Conservation (phyloP, 2,888 invertebrate genomes). For the Ditula angustiorana region DNA sequence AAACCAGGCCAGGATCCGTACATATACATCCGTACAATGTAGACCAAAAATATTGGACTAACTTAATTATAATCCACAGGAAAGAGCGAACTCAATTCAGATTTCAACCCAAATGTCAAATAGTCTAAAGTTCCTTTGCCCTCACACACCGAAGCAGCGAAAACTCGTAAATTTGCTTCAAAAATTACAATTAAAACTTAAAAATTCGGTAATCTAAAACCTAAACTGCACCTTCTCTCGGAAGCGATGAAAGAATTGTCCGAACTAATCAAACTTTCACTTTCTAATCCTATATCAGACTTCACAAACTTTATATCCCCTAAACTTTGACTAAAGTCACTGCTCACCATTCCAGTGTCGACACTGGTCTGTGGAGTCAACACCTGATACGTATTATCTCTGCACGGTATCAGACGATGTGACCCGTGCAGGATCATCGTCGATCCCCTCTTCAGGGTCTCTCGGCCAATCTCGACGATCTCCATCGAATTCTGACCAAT, state of each 20-base stretch:
- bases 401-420: conserved; percentile 84
- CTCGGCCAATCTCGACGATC: conserved; percentile 91
- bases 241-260: conserved; percentile 76
- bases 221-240: conserved; percentile 63
- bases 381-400: conserved; percentile 83
- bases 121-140: no score
- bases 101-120: no score
- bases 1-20: no score
- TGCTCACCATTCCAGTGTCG: conserved; percentile 36
- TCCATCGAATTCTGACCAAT: conserved; percentile 89
- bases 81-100: no score
- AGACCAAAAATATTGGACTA: no score
- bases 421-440: conserved; percentile 86
- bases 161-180: not conserved
- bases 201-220: conserved; percentile 55
- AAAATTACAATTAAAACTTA: conserved; percentile 2
- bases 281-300: conserved; percentile 64
- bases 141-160: no score
- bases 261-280: conserved; percentile 69
- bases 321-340: conserved; percentile 58
- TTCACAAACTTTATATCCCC: conserved; percentile 66
- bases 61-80: no score
- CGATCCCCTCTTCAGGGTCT: conserved; percentile 88
- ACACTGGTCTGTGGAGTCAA: conserved; percentile 45
- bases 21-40: no score